These are phyloP conservation scores for Ellobius talpinus DNA, from an alignment of 2,113 vertebrate genomes.

Conservation along the genomic window DNA sequence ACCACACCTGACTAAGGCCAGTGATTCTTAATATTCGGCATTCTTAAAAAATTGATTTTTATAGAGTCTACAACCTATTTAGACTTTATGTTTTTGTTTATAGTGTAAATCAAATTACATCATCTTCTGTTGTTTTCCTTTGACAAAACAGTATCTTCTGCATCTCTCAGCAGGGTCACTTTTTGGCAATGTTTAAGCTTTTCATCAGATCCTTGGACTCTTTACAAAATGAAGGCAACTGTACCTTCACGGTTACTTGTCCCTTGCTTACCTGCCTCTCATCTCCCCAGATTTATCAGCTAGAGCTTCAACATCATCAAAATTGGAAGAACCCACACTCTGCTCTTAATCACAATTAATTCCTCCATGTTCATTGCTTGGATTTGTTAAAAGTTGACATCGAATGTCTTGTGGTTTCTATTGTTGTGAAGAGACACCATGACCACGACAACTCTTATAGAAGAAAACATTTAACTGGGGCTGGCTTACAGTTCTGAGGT, in stretches of 20 bases:
- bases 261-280: background rate
- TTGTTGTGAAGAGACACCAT: background rate
- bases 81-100: slow-evolving; percentile 18
- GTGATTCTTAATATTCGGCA: background rate
- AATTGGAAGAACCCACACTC: background rate
- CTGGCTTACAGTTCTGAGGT: background rate
- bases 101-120: background rate
- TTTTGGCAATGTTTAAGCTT: slow-evolving; percentile 23
- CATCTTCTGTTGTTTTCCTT: background rate
- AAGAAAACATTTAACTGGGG: background rate
- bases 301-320: background rate
- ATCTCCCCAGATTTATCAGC: slow-evolving; percentile 14
- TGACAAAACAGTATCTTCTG: background rate
- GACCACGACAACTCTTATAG: background rate
- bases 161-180: background rate
- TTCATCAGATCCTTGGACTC: background rate
- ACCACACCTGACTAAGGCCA: background rate
- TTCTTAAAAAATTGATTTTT: background rate
- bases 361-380: background rate
- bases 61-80: background rate
- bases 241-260: background rate
- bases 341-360: slow-evolving; percentile 47
- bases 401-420: background rate
- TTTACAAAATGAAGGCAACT: background rate
- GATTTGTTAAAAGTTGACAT: slow-evolving; percentile 45